Conservation (phyloP, 2,113 vertebrate genomes). For the Pundamilia nyererei region DNA sequence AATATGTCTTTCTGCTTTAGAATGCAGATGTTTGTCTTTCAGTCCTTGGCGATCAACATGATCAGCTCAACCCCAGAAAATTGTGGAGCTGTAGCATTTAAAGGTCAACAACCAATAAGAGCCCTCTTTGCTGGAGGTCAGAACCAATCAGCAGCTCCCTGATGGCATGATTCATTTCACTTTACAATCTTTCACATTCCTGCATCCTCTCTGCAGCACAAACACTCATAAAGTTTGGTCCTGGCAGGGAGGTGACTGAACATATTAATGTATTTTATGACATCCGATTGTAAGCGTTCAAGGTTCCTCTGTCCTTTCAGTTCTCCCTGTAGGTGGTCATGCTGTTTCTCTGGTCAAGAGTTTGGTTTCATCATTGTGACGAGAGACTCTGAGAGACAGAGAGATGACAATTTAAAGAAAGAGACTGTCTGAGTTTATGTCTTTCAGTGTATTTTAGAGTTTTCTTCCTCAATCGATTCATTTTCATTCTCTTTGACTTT, state of each 20-base stretch:
- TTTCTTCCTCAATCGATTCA: background rate
- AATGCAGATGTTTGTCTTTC: background rate
- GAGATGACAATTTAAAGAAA: background rate
- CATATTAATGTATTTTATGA: slow-evolving; percentile 5
- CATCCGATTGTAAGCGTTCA: background rate
- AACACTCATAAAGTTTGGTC: background rate
- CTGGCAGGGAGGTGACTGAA: background rate
- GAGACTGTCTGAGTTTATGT: background rate
- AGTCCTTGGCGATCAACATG: background rate
- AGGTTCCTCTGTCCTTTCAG: background rate
- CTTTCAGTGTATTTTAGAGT: background rate
- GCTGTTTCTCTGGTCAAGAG: background rate
- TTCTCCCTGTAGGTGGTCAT: background rate
- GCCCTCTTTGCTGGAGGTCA: slow-evolving; percentile 11
- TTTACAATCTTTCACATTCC: background rate
- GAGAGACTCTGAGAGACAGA: background rate
- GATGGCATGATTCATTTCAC: background rate
- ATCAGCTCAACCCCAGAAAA: background rate
- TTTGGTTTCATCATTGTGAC: background rate
- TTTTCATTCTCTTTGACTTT: background rate
- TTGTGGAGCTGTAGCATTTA: background rate
- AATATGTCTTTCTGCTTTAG: background rate
- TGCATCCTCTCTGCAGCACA: background rate
- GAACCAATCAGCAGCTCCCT: slow-evolving; percentile 35
- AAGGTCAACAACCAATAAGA: slow-evolving; percentile 40